Evolutionary conservation across 2,797 vertebrate genomes (phyloP).

Genomic region (Fistularia tabacaria): DNA sequence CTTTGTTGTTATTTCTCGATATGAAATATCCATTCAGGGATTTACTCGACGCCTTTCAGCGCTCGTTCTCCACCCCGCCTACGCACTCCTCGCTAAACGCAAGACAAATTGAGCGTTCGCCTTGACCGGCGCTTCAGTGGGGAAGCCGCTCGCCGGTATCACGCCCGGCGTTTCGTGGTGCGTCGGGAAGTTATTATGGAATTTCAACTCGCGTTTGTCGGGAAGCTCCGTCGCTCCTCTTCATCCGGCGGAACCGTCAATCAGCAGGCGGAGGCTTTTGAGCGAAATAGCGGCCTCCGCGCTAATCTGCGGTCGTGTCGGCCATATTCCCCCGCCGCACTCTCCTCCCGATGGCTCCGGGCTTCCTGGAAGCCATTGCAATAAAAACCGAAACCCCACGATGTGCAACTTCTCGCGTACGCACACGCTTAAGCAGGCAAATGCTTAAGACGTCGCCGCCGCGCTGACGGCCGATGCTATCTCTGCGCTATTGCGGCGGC

Average conservation of each 20-base stretch:
- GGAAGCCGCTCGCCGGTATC: slow-evolving; percentile 42
- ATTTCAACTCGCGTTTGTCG: background rate
- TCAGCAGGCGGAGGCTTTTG: no score
- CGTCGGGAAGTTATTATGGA: slow-evolving; percentile 43
- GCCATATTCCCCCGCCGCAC: background rate
- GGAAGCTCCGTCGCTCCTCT: no score
- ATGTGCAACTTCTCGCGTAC: no score
- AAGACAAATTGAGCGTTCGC: slow-evolving; percentile 68
- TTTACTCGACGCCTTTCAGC: slow-evolving; percentile 66
- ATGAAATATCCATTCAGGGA: slow-evolving; percentile 73
- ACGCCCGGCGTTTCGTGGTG: slow-evolving; percentile 41
- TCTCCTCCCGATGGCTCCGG: slow-evolving; percentile 18
- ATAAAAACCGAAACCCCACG: slow-evolving; percentile 8
- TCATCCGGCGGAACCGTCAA: no score
- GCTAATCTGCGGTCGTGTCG: background rate
- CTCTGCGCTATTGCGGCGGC: background rate
- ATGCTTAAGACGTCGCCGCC: no score
- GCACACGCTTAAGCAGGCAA: background rate
- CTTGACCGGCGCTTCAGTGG: slow-evolving; percentile 59
- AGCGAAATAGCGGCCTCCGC: no score
- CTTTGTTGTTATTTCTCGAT: slow-evolving; percentile 74
- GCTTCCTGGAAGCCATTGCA: slow-evolving; percentile 34
- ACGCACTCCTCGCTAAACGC: slow-evolving; percentile 60
- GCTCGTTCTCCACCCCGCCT: slow-evolving; percentile 65
- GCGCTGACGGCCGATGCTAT: no score